These are phyloP conservation scores for Dromius quadrimaculatus DNA, from an alignment of 2,888 invertebrate genomes.

Conservation along the genomic window DNA sequence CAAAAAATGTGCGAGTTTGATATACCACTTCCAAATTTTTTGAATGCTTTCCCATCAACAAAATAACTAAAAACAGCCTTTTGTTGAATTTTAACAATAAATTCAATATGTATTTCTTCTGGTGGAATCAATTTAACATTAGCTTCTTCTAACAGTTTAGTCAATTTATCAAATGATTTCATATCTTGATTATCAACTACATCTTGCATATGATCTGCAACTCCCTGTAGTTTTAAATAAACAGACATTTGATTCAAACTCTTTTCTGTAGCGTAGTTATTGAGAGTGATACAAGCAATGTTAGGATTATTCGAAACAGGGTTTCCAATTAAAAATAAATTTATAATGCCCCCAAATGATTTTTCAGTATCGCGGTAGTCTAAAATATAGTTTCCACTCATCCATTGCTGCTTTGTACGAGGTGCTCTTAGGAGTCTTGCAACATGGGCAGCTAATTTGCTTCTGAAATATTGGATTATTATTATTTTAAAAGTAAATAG, in stretches of 20 bases:
- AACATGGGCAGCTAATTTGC: slow-evolving; percentile 75
- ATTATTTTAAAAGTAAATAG: not conserved
- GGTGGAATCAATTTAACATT: slow-evolving; percentile 65
- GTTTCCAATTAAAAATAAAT: slow-evolving; percentile 75
- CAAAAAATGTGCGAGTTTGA: no score
- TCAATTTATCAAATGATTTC: slow-evolving; percentile 70
- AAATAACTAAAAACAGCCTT: slow-evolving; percentile 77
- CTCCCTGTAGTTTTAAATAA: slow-evolving; percentile 72
- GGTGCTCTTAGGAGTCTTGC: slow-evolving; percentile 72
- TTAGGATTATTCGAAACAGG: slow-evolving; percentile 75
- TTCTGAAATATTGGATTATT: slow-evolving; percentile 68
- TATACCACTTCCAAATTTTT: slow-evolving; percentile 73
- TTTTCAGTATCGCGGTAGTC: slow-evolving; percentile 76
- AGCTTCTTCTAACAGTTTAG: slow-evolving; percentile 66
- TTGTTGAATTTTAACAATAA: slow-evolving; percentile 75
- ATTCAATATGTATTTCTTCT: slow-evolving; percentile 74
- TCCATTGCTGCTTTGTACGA: slow-evolving; percentile 71
- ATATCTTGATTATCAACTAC: slow-evolving; percentile 67
- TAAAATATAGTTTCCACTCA: slow-evolving; percentile 79
- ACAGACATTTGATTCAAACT: slow-evolving; percentile 74
- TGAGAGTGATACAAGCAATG: slow-evolving; percentile 71
- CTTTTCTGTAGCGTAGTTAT: slow-evolving; percentile 71
- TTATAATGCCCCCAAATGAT: slow-evolving; percentile 72
- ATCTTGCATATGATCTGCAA: slow-evolving; percentile 68
- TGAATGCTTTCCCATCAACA: slow-evolving; percentile 75